A percentile compares a stretch with the other conserved stretches of the same genome.
Conservation (phyloP, 2,888 invertebrate genomes). For the Epicampocera succincta region DNA sequence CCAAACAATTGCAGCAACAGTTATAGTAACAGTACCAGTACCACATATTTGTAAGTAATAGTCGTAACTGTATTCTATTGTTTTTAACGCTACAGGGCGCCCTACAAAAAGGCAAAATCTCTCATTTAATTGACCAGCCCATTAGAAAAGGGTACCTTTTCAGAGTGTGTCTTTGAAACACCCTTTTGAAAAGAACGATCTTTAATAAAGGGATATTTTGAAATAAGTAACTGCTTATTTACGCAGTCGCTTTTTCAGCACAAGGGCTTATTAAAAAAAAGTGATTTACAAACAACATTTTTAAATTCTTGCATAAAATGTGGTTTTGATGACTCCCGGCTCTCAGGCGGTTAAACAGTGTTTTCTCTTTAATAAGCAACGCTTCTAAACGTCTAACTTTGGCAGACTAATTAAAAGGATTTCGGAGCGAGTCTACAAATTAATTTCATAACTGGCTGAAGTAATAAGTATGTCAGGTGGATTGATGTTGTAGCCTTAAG, state of each 20-base stretch:
- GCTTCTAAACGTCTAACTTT: constrained; percentile 62
- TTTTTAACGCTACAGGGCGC: no score
- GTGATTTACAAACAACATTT: not conserved
- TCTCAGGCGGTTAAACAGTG: no score
- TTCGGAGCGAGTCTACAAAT: constrained; percentile 63
- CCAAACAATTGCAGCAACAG: constrained; percentile 11
- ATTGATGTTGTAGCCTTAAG: constrained; percentile 2
- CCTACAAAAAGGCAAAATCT: no score
- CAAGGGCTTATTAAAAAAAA: not conserved
- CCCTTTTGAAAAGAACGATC: not conserved
- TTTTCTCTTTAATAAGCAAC: not conserved
- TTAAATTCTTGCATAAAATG: no score
- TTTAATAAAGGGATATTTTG: no score
- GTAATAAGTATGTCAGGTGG: constrained; percentile 2
- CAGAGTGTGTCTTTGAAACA: not conserved
- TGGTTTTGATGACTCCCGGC: no score
- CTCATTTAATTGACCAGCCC: no score
- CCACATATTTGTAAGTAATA: not conserved
- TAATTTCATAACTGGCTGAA: constrained; percentile 59
- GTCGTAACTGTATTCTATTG: not conserved
- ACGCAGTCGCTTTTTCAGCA: no score
- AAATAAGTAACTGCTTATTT: no score
- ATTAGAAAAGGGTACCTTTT: not conserved
- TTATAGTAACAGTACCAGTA: constrained; percentile 14
- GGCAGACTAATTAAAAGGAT: constrained; percentile 67